These are phyloP conservation scores for Lerista edwardsae DNA, from an alignment of 2,797 vertebrate species.

Conservation along the genomic window DNA sequence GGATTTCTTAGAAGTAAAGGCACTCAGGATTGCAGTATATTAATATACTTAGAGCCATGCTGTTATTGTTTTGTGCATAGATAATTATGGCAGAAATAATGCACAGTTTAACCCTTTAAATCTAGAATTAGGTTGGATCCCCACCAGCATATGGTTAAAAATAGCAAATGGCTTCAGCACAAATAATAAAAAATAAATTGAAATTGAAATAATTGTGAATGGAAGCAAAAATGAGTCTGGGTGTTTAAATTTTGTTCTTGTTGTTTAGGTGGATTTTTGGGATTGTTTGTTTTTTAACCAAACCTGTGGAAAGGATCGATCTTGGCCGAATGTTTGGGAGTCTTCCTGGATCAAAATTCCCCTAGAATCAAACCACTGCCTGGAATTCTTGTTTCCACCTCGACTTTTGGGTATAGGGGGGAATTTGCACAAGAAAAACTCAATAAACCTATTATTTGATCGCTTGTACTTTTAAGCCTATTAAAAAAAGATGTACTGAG, in stretches of 20 bases:
- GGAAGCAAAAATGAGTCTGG: background rate
- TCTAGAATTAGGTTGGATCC: background rate
- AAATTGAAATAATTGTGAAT: background rate
- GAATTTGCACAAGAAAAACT: background rate
- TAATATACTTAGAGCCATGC: background rate
- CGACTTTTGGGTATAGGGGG: background rate
- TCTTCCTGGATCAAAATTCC: background rate
- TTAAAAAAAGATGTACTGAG: background rate
- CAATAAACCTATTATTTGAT: background rate
- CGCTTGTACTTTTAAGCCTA: background rate
- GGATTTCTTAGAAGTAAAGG: background rate
- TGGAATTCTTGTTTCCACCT: background rate
- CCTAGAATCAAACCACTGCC: background rate
- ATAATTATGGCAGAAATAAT: background rate
- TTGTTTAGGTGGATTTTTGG: too few relatives aligned
- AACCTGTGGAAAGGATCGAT: too few relatives aligned
- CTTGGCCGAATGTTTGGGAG: too few relatives aligned
- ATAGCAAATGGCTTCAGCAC: background rate
- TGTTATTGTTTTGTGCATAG: background rate
- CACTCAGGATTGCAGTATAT: background rate
- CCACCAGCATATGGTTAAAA: background rate
- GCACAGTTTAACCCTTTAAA: background rate
- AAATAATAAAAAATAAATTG: background rate
- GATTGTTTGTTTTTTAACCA: too few relatives aligned
- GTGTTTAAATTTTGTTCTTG: too few relatives aligned